A percentile compares a stretch with the other conserved stretches of the same genome.
Conservation (phyloP, 2,797 vertebrate species). For the Enteromius paludinosus region DNA sequence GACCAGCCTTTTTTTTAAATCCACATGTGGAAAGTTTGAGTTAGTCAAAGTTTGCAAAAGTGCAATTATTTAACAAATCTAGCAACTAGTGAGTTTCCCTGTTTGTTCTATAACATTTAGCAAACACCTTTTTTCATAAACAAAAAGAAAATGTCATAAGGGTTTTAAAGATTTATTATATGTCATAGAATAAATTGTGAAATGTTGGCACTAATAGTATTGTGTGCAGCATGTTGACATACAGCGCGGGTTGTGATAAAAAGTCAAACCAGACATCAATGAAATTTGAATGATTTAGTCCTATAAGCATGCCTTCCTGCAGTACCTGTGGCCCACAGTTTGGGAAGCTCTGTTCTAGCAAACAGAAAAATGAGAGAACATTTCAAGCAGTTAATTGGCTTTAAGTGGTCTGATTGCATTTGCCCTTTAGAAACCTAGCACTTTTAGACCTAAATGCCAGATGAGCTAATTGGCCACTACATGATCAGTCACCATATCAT, state of each 20-base stretch:
- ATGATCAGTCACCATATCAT: slow-evolving; percentile 37
- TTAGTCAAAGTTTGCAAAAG: too few relatives aligned
- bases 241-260: too few relatives aligned
- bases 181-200: too few relatives aligned
- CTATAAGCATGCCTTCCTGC: background rate
- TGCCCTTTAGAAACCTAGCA: slow-evolving; percentile 38
- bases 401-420: slow-evolving; percentile 19
- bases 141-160: background rate
- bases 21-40: background rate
- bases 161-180: background rate
- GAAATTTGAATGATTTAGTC: background rate
- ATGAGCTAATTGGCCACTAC: slow-evolving; percentile 45
- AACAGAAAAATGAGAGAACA: background rate
- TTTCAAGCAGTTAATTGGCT: background rate
- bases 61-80: too few relatives aligned
- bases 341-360: background rate
- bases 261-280: background rate
- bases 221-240: too few relatives aligned
- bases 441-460: slow-evolving; percentile 28
- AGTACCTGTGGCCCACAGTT: background rate
- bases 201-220: too few relatives aligned
- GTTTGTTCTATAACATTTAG: background rate
- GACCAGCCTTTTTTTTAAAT: background rate
- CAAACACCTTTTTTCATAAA: background rate
- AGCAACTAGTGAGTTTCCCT: too few relatives aligned